phyloP scores from a whole-genome alignment of 92 coral and sea anemone species.

The Porites divaricata region DNA sequence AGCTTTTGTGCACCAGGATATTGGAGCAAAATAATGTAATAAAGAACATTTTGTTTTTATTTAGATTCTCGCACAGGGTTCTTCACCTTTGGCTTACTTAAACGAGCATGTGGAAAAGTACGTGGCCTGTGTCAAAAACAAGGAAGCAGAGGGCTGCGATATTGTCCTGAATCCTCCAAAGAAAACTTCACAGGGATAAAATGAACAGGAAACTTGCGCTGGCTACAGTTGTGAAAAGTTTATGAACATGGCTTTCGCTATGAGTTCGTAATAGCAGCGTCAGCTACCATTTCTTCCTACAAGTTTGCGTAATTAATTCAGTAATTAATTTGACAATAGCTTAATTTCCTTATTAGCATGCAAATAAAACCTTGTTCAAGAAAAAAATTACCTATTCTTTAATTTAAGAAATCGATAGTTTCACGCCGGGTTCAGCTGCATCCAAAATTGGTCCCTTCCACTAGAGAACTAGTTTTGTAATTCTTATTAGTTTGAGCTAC shows the following conservation, averaged over 20 bases:
- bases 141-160: slow-evolving; percentile 42
- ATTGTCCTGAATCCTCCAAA: slow-evolving; percentile 39
- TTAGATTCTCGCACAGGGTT: slow-evolving; percentile 53
- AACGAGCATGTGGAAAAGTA: slow-evolving; percentile 57
- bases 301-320: background rate
- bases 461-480: too few relatives aligned
- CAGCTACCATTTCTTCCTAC: too few relatives aligned
- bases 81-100: slow-evolving; percentile 67
- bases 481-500: too few relatives aligned
- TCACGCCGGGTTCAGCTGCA: too few relatives aligned
- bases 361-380: too few relatives aligned
- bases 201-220: background rate
- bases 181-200: background rate
- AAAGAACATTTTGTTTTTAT: background rate
- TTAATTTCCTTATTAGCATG: background rate
- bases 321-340: too few relatives aligned
- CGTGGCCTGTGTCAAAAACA: slow-evolving; percentile 43
- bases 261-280: too few relatives aligned
- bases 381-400: too few relatives aligned
- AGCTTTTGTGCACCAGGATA: too few relatives aligned
- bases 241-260: background rate
- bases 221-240: background rate
- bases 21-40: too few relatives aligned
- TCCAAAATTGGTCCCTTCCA: too few relatives aligned
- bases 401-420: too few relatives aligned